A percentile compares a stretch with the other conserved stretches of the same genome.
Evolutionary conservation across 2,888 invertebrate species (phyloP).

Genomic region (Alentia gelatinosa): DNA sequence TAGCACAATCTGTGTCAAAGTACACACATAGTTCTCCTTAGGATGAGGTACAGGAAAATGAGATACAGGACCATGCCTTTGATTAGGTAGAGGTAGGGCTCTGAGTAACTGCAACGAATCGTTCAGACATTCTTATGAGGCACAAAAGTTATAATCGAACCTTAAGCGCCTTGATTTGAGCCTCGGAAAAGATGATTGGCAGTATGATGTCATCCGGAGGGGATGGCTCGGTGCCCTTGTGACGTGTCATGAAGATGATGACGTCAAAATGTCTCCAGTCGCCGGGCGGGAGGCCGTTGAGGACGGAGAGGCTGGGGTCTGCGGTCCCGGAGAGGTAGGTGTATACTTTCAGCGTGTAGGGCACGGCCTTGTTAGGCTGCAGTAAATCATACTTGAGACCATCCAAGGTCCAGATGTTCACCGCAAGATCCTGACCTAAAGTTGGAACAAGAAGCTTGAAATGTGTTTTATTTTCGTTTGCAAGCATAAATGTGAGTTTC

Average conservation of each 20-base stretch:
- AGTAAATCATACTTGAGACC: background rate
- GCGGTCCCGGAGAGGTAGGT: background rate
- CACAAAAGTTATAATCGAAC: too few relatives aligned
- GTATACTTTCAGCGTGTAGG: background rate
- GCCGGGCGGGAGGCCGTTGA: background rate
- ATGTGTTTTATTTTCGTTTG: too few relatives aligned
- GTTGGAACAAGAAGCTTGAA: too few relatives aligned
- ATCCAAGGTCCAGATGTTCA: background rate
- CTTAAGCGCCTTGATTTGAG: background rate
- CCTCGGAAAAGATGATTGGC: background rate
- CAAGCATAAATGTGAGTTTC: too few relatives aligned
- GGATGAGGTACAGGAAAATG: too few relatives aligned
- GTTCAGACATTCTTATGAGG: too few relatives aligned
- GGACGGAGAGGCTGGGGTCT: background rate
- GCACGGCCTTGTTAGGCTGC: background rate
- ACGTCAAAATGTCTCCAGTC: constrained; percentile 32
- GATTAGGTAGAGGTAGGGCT: too few relatives aligned
- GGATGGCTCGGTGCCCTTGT: background rate
- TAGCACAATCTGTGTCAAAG: too few relatives aligned
- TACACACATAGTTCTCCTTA: too few relatives aligned
- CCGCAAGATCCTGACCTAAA: constrained; percentile 6
- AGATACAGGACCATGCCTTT: too few relatives aligned
- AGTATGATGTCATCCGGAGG: background rate
- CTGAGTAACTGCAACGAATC: too few relatives aligned
- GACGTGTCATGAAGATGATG: constrained; percentile 33